Evolutionary conservation across 2,113 vertebrate species (phyloP).

Genomic region (Electrona antarctica): DNA sequence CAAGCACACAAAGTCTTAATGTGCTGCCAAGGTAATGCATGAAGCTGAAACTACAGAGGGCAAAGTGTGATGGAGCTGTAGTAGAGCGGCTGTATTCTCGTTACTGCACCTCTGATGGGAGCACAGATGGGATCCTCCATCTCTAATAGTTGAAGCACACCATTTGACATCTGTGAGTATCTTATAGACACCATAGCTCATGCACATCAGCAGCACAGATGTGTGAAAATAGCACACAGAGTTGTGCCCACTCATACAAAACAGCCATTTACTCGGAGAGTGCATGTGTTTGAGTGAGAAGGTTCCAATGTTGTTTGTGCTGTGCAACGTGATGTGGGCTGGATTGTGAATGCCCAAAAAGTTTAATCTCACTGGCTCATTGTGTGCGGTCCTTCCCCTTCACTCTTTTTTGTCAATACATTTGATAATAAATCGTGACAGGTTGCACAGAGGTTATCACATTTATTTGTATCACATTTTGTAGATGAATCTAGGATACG

Average conservation of each 20-base stretch:
- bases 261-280: slow-evolving; percentile 38
- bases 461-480: slow-evolving; percentile 59
- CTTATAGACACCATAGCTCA: slow-evolving; percentile 2
- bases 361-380: slow-evolving; percentile 53
- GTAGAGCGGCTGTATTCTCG: not conserved
- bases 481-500: slow-evolving; percentile 57
- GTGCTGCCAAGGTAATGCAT: slow-evolving; percentile 55
- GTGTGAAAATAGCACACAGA: not conserved
- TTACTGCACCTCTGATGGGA: slow-evolving; percentile 29
- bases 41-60: slow-evolving; percentile 26
- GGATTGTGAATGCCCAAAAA: too few relatives aligned
- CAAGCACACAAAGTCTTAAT: slow-evolving; percentile 32
- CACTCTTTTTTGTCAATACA: slow-evolving; percentile 36
- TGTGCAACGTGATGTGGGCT: too few relatives aligned
- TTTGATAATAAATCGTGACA: slow-evolving; percentile 54
- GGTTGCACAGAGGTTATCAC: slow-evolving; percentile 57
- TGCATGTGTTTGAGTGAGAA: not conserved
- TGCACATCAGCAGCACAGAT: not conserved
- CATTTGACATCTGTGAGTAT: slow-evolving; percentile 18
- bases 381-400: slow-evolving; percentile 33
- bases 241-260: slow-evolving; percentile 2
- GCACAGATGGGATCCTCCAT: slow-evolving; percentile 26
- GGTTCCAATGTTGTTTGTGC: slow-evolving; percentile 41
- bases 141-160: slow-evolving; percentile 4
- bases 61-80: slow-evolving; percentile 21